These are phyloP conservation scores for Meghimatium bilineatum DNA, from an alignment of 2,888 invertebrate species.

Conservation along the genomic window DNA sequence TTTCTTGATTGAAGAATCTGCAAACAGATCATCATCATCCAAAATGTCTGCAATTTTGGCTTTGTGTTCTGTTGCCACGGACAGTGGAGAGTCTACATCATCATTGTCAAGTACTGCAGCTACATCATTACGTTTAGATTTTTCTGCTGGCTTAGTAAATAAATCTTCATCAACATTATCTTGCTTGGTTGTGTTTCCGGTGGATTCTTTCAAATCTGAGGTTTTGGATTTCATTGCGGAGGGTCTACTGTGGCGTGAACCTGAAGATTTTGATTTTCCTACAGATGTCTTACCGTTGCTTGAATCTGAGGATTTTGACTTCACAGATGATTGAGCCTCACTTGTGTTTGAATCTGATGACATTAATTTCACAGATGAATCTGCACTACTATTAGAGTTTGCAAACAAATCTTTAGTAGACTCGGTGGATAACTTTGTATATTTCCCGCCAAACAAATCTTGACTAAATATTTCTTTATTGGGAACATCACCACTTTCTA, in stretches of 20 bases:
- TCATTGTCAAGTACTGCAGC: constrained; percentile 32
- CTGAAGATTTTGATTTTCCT: constrained; percentile 42
- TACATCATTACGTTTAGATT: constrained; percentile 44
- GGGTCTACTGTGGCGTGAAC: background rate
- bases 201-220: background rate
- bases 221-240: background rate
- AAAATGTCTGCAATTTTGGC: background rate
- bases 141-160: constrained; percentile 51
- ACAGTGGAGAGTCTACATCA: constrained; percentile 22
- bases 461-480: no score
- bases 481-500: constrained; percentile 24
- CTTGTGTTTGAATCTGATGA: background rate
- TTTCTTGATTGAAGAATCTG: constrained; percentile 55
- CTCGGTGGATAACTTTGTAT: background rate
- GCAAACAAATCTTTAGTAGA: constrained; percentile 45
- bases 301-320: constrained; percentile 30
- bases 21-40: constrained; percentile 55
- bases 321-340: background rate
- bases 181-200: constrained; percentile 18
- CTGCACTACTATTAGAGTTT: background rate
- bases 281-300: background rate
- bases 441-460: constrained; percentile 35
- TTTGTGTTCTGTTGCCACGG: background rate
- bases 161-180: constrained; percentile 54
- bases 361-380: constrained; percentile 18